Base-by-base conservation (phyloP, 2,888 invertebrate species). In the Gastracanthus pulcherrimus region DNA sequence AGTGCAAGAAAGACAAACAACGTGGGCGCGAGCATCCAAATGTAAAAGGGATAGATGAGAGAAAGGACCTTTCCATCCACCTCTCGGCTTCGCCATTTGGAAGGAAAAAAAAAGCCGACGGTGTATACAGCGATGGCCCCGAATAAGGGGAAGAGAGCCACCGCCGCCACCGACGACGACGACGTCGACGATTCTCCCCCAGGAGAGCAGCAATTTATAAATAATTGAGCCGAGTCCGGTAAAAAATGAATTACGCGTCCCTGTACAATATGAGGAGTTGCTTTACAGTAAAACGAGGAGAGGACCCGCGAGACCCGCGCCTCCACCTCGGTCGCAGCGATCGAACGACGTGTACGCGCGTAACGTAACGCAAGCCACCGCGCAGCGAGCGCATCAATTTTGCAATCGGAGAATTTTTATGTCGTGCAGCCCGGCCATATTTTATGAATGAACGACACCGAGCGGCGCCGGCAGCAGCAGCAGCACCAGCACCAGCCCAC, bases 231-330 rank as follows among this genome's bases (percentile, higher is more conserved):
- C 86, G 89, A 86, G 91, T 91, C 91, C 91, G 91, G 91, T 91
- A 91, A 91, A 91, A 91, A 91, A 91, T 91, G 91, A 91, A 91
- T 91, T 91, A 91, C 91, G 91, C 88, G 87, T 90, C 90, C 90
- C 51, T 88, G 87, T 90, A 91, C 91, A 91, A 91, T 91, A 91
- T 89, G 89, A 91, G 90, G 89, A 90, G 90, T 91, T 89, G 89
- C 87, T 90, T 91, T 89, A 89, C 90, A 87, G 90, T 89, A 87
- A 91, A 90, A 90, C 89, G 90, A 90, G 90, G 85, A 88, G 87
- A 87, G 88, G 86, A 88, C 90, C 90, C 89, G 89, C 88, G 90
- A 90, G 90, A 89, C 90, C 83, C n/a, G 13, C 76, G 79, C 69
- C 75, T 69, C 82, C 82, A 83, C 83, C 19, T 4, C 16, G n/a